Base-by-base conservation (phyloP, 2,888 invertebrate genomes). In the Polyploca ridens region DNA sequence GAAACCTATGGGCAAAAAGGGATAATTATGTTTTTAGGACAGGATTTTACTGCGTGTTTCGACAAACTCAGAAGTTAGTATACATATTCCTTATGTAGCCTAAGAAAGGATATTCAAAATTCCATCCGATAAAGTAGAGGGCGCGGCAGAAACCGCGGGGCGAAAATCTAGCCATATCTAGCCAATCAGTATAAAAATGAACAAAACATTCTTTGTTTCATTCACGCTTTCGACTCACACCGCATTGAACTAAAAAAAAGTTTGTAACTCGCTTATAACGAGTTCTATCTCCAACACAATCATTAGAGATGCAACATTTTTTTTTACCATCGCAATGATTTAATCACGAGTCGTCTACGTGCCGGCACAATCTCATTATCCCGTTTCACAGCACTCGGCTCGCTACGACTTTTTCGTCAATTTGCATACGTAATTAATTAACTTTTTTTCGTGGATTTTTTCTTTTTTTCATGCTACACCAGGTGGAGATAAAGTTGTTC, bases 351-450 rank as follows among this genome's bases (percentile, higher is more conserved):
- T 69, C 74, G 61, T 68, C 72, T 84, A 86, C 86, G 88, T 86
- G 87, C 81, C 78, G 81, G 87, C 81, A 82, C 89, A 90, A 93
- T 92, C 91, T 91, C 89, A 91, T 91, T 92, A 92, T 88, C 88
- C 87, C 85, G 82, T 83, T 83, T 81, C 77, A 81, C 83, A 75
- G 76, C 71, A 79, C 76, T 77, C 54, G 77, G 79, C 79, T 76
- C 82, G 81, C 80, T 81, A 84, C 85, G 89, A 89, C 86, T 90
- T 91, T 88, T 89, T 88, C 88, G 88, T 85, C 88, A 91, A 91
- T 93, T 91, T 92, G 89, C 92, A 91, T 91, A 91, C 90, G 88
- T 91, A 92, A 92, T 92, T 91, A 92, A 92, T 92, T 91, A 91
- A 90, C 86, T 89, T 90, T 89, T 89, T 88, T 81, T 78, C 66